Evolutionary conservation across 2,113 vertebrate genomes (phyloP).

Genomic region (Phaethon lepturus): DNA sequence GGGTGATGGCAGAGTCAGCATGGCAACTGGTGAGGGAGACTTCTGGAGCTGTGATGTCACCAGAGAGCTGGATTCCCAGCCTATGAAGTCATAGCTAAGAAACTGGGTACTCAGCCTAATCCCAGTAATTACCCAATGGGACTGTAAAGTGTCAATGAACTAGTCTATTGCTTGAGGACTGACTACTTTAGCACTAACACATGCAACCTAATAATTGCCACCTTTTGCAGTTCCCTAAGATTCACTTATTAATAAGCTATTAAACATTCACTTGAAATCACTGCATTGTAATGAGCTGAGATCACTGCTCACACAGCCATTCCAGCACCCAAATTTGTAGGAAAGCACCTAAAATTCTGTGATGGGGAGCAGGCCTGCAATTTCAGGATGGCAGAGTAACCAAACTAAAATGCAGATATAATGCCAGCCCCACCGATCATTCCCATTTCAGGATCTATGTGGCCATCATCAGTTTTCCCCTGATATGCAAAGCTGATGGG

Average conservation of each 20-base stretch:
- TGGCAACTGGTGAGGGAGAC: background rate
- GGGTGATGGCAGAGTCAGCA: background rate
- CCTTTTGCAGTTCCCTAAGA: conserved; percentile 2
- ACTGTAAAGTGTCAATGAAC: conserved; percentile 23
- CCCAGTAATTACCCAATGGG: conserved; percentile 18
- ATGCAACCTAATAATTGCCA: background rate
- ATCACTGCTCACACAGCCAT: background rate
- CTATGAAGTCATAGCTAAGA: conserved; percentile 48
- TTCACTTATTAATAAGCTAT: conserved; percentile 47
- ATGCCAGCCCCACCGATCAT: background rate
- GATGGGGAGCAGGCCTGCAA: background rate
- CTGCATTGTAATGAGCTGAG: conserved; percentile 16
- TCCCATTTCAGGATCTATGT: background rate
- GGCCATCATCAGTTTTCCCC: background rate
- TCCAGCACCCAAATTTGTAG: background rate
- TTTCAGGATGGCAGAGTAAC: background rate
- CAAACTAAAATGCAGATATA: background rate
- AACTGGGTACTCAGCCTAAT: conserved; percentile 40
- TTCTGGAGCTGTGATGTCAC: conserved; percentile 18
- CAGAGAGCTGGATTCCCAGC: conserved; percentile 40
- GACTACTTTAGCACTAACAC: background rate
- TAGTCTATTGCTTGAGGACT: background rate
- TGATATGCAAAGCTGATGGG: background rate
- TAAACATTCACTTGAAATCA: conserved; percentile 39
- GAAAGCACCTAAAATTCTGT: conserved; percentile 40